These are phyloP conservation scores for Stichopus chloronotus DNA, from an alignment of 35 echinoderm and acorn worm genomes.

Conservation along the genomic window DNA sequence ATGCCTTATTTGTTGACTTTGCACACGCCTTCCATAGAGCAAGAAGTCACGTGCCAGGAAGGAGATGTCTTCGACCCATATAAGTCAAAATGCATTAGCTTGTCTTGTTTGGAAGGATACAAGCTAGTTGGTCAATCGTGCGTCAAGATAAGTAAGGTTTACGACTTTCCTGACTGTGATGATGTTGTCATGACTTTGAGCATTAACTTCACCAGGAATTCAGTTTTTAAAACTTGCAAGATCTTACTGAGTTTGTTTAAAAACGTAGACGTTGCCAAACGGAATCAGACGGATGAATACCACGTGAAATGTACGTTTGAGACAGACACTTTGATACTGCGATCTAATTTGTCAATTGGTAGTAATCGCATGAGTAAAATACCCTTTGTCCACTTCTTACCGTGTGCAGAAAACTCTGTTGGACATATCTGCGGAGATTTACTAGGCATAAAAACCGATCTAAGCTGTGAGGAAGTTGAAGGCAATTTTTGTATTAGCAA, in stretches of 20 bases:
- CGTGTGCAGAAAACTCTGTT: background rate
- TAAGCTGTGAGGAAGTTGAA: background rate
- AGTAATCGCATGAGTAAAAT: background rate
- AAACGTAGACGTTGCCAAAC: background rate
- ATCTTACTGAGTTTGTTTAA: background rate
- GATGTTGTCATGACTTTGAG: background rate
- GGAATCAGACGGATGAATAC: background rate
- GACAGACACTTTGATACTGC: background rate
- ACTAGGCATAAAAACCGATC: background rate
- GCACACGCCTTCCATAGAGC: too few relatives aligned
- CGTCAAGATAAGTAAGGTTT: background rate
- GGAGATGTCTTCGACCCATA: conserved; percentile 3
- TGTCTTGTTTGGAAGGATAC: background rate
- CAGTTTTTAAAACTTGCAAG: background rate
- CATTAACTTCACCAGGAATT: background rate
- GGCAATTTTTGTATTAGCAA: background rate
- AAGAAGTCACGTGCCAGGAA: background rate
- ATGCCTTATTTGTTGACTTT: background rate
- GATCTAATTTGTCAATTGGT: too few relatives aligned
- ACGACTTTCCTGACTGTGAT: background rate
- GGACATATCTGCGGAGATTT: background rate
- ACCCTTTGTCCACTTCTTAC: background rate
- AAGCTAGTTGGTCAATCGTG: background rate
- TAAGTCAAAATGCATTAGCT: background rate
- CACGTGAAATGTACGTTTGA: background rate